Base-by-base conservation (phyloP, 1,140 invertebrate genomes). In the Pogonomyrmex barbatus region DNA sequence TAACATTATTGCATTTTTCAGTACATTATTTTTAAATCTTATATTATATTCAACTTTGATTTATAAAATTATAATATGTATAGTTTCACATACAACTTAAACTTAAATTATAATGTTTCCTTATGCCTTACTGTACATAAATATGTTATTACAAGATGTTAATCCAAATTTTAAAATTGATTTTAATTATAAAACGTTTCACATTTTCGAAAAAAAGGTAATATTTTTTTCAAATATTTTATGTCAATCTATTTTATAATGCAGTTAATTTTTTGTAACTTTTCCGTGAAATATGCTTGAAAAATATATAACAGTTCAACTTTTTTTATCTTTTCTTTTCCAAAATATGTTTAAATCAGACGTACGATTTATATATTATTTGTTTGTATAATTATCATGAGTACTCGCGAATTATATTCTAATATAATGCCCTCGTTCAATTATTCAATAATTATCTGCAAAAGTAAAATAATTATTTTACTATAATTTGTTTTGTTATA, bases 281-380 rank as follows among this genome's bases (percentile, higher is more conserved):
- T 76, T 58, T 14, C 2, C 45, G 58, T 42, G 56, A 56, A 10
- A 56, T 30, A 56, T 4, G 10, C 6, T 42, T 75, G 42, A 6
- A 76, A 76, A 42, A 60, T 76, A 24, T 12, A 62, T 42, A 56
- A 56, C 14, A 73, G 2, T 60, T 60, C 8, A 52, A 9, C 4
- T 45, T 42, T 17, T 39, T 33, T 42, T 76, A 76, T 45, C 0
- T n/a, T 24, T 24, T 24, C 24, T n/a, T 73, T 54, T 73, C 14
- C 33, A 54, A 73, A 73, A 39, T n/a, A 73, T 68, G 17, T 73
- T 54, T 36, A 52, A 52, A 54, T 73, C 33, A 73, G 1, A 73
- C 30, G 36, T 24, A 52, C 4, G 4, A 36, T 17, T 17, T 54
- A 73, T 36, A 9, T 52, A 10, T 1, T 52, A 10, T 54, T 54